Conservation (phyloP, 2,888 invertebrate genomes). For the Watsonalla binaria region DNA sequence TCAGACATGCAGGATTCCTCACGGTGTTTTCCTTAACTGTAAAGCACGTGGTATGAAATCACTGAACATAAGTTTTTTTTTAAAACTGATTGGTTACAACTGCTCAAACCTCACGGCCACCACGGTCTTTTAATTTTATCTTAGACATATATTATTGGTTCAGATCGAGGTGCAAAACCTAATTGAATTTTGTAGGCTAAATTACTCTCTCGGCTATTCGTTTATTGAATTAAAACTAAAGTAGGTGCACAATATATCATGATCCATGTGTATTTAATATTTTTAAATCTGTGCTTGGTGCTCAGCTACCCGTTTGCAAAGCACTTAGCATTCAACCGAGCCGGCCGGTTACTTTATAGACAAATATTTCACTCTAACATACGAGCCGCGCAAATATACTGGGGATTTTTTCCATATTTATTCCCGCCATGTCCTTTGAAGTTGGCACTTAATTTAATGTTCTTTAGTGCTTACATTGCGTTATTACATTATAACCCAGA, state of each 20-base stretch:
- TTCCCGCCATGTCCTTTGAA: conserved; percentile 34
- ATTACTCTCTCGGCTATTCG: too few species aligned
- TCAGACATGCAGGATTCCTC: too few species aligned
- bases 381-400: conserved; percentile 42
- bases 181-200: too few species aligned
- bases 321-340: conserved; percentile 53
- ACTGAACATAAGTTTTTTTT: too few species aligned
- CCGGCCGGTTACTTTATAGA: conserved; percentile 49
- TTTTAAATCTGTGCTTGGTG: conserved; percentile 35
- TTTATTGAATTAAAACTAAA: not conserved
- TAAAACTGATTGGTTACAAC: too few species aligned
- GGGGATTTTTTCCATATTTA: conserved; percentile 33
- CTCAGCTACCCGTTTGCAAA: conserved; percentile 34
- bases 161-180: too few species aligned
- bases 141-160: too few species aligned
- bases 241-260: conserved; percentile 16
- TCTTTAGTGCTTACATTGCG: conserved; percentile 16
- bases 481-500: conserved; percentile 3
- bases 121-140: too few species aligned
- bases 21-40: too few species aligned
- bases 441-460: conserved; percentile 40
- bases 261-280: conserved; percentile 20
- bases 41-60: too few species aligned
- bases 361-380: conserved; percentile 55
- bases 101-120: too few species aligned